Percentiles rank a stretch among this genome's conserved stretches.
Conservation (phyloP, 2,113 vertebrate genomes). For the Alethe castanea region DNA sequence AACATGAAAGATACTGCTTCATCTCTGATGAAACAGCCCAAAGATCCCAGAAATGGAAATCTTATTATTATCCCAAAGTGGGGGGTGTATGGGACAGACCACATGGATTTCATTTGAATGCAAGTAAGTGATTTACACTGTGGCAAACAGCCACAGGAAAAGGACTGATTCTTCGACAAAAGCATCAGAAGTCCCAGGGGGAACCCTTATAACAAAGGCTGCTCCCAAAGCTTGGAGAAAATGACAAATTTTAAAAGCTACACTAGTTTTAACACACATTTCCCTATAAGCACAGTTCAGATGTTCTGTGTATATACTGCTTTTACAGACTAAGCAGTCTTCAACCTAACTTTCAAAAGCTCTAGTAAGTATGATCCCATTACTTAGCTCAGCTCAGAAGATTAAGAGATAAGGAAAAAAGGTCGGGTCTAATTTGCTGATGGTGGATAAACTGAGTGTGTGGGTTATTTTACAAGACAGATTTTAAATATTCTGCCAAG, state of each 20-base stretch:
- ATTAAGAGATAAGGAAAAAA: neutral
- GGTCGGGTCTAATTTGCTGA: neutral
- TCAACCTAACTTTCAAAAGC: neutral
- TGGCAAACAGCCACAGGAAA: neutral
- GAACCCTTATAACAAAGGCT: neutral
- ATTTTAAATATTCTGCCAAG: neutral
- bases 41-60: neutral
- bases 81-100: neutral
- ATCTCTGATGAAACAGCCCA: neutral
- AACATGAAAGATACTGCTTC: neutral
- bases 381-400: neutral
- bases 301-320: neutral
- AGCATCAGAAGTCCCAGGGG: neutral
- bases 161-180: neutral
- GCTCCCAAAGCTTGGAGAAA: neutral
- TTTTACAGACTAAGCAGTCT: neutral
- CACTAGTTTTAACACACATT: neutral
- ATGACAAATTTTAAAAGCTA: neutral
- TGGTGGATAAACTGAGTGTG: neutral
- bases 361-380: neutral
- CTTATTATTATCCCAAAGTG: no score
- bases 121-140: neutral
- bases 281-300: neutral
- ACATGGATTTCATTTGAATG: neutral
- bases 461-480: neutral